Base-by-base conservation (phyloP, 1,140 invertebrate genomes). In the Dreissena polymorpha region DNA sequence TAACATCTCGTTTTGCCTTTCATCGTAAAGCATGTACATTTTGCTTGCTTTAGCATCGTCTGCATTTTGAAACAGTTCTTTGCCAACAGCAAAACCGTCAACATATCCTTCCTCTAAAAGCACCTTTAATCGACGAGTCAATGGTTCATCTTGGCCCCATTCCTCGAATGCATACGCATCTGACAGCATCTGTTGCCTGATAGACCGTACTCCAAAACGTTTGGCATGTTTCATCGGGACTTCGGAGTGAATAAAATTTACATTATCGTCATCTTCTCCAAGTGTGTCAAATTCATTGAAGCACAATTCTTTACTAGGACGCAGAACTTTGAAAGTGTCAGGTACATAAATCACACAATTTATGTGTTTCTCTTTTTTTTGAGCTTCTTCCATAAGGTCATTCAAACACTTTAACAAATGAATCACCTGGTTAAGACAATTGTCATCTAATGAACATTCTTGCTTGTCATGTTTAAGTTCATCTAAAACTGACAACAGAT, bases 41-140 rank as follows among this genome's bases (percentile, higher is more conserved):
- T 86, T 78, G 6, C 85, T 89, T 7, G 90, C 90, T 53, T 87
- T 85, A 55, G 91, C 90, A 87, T 92, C 91, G 78, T 92, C 91
- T 25, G 91, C 90, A 84, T 97, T 90, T 74, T 90, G 90, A 21
- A 90, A 73, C 13, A 90, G 73, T 83, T 90, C 90, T 79, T 90
- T 91, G 10, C 89, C 78, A 64, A 91, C 86, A 65, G 88, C 84
- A 29, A 88, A 83, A 16, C 89, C 90, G 69, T 86, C 88, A 7
- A 85, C 85, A 75, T 91, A 91, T 50, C 70, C 70, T 18, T 87
- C 86, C 21, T 80, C 39, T 65, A 85, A 21, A 13, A 90, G 71
- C n/a, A 85, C 72, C 29, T 81, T 81, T 8, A 90, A 51, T 29
- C 89, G 71, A 29, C 83, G 82, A 10, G 88, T 89, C 6, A 91